Percentiles rank a stretch among this genome's conserved stretches.
phyloP scores from a whole-genome alignment of 2,113 vertebrate genomes.

The Chunga burmeisteri region DNA sequence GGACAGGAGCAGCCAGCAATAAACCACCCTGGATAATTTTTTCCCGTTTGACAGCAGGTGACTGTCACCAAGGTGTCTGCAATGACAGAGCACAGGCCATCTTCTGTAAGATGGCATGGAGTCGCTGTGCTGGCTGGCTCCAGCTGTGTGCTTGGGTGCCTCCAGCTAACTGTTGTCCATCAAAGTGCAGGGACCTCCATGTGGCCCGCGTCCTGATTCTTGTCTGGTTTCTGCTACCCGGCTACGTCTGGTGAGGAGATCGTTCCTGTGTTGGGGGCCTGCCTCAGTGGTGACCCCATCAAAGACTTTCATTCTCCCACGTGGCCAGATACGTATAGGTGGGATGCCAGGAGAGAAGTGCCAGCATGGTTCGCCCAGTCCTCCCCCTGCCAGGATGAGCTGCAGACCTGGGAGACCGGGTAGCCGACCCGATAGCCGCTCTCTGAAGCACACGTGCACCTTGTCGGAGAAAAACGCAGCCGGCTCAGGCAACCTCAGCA shows the following conservation, averaged over 20 bases:
- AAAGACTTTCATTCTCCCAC: background rate
- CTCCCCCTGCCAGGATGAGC: background rate
- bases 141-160: background rate
- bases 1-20: background rate
- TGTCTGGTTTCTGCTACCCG: background rate
- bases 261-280: background rate
- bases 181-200: background rate
- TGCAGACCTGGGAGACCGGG: background rate
- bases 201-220: background rate
- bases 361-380: background rate
- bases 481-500: background rate
- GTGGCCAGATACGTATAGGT: background rate
- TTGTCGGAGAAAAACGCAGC: background rate
- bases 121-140: background rate
- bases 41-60: background rate
- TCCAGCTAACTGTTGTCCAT: background rate
- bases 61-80: background rate
- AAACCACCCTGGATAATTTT: background rate
- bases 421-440: background rate
- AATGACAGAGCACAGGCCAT: background rate
- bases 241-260: background rate
- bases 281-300: background rate
- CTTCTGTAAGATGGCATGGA: background rate
- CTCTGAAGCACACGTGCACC: background rate
- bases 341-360: background rate